Evolutionary conservation across 2,888 invertebrate genomes (phyloP).

Genomic region (Rhamphomyia laevipes): DNA sequence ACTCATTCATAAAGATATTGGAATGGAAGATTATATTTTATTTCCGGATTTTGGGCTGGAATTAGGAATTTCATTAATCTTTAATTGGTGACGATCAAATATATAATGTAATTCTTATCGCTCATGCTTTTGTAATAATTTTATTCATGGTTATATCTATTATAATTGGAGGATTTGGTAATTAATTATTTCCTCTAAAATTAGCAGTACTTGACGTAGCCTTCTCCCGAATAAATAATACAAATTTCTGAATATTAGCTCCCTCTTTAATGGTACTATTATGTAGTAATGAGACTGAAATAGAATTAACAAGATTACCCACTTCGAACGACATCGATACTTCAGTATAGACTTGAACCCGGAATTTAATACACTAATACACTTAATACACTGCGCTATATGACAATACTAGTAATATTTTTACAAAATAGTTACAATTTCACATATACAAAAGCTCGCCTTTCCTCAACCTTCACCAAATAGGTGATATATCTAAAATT

Average conservation of each 20-base stretch:
- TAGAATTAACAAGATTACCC: no score
- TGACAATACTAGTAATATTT: no score
- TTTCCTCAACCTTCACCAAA: no score
- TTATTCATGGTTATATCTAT: conserved; percentile 60
- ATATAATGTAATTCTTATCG: conserved; percentile 63
- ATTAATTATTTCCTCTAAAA: conserved; percentile 63
- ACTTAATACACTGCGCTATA: no score
- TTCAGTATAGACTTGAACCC: no score
- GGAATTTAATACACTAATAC: no score
- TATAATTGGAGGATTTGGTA: conserved; percentile 69
- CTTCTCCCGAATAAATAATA: conserved; percentile 70
- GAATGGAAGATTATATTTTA: conserved; percentile 59
- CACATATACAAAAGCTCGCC: no score
- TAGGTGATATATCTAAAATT: no score
- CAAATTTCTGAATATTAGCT: conserved; percentile 63
- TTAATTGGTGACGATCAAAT: conserved; percentile 53
- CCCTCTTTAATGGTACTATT: conserved; percentile 50
- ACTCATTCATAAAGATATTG: conserved; percentile 74
- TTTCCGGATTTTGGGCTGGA: conserved; percentile 54
- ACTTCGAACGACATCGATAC: no score
- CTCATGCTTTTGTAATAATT: conserved; percentile 69
- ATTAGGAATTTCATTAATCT: conserved; percentile 55
- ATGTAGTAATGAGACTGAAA: conserved; percentile 33
- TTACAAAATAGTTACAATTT: no score
- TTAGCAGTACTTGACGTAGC: conserved; percentile 63